Evolutionary conservation across 1,140 invertebrate species (phyloP).

Genomic region (Conus ventricosus): DNA sequence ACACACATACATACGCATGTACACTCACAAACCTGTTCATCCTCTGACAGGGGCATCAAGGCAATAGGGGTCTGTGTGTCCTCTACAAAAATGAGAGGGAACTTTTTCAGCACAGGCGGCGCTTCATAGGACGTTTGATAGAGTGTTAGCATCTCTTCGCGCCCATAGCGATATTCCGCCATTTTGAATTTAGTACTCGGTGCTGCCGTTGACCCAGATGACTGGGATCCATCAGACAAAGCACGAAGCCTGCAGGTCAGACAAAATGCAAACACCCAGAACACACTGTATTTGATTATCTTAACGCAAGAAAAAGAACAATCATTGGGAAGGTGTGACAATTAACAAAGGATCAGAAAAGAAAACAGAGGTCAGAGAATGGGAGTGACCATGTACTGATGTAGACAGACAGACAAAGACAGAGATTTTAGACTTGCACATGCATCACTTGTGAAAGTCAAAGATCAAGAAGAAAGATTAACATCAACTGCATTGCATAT

Average conservation of each 20-base stretch:
- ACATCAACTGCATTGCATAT: no score
- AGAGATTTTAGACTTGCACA: no score
- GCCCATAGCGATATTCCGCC: conserved; percentile 86
- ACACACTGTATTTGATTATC: no score
- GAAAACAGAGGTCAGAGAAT: no score
- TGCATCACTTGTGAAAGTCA: no score
- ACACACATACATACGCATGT: not conserved
- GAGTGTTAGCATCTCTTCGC: conserved; percentile 91
- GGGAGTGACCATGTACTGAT: no score
- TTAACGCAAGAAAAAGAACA: no score
- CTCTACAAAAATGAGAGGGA: conserved; percentile 83
- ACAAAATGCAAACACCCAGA: no score
- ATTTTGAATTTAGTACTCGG: conserved; percentile 77
- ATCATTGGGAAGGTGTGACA: no score
- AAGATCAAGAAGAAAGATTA: no score
- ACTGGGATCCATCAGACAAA: conserved; percentile 74
- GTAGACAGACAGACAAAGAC: no score
- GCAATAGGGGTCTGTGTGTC: conserved; percentile 86
- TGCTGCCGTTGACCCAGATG: conserved; percentile 71
- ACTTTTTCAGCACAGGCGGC: conserved; percentile 80
- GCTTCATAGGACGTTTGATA: conserved; percentile 83
- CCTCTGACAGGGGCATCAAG: conserved; percentile 85
- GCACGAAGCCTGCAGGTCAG: conserved; percentile 72
- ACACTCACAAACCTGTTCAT: conserved; percentile 81
- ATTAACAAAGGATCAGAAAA: no score